Percentiles rank a stretch among this genome's conserved stretches.
These are phyloP conservation scores for Siniperca obscura DNA, from an alignment of 2,797 vertebrate species.

Conservation along the genomic window DNA sequence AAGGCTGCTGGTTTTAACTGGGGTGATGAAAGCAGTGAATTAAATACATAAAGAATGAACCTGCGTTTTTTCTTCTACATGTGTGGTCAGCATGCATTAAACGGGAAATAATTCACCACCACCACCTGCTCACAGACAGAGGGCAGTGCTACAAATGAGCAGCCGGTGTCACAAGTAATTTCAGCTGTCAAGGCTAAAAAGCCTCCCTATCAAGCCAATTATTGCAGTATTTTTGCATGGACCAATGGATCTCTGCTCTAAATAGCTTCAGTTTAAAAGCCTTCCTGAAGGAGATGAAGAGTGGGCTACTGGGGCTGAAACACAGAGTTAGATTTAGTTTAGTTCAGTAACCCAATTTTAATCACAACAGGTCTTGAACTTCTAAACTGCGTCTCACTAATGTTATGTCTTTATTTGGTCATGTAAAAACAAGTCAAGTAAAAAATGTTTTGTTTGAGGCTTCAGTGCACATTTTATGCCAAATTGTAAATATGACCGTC, in stretches of 20 bases:
- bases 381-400: background rate
- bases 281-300: background rate
- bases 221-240: conserved; percentile 9
- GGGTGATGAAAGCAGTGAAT: background rate
- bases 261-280: conserved; percentile 7
- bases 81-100: conserved; percentile 11
- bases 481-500: background rate
- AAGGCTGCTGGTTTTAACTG: background rate
- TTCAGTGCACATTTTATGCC: background rate
- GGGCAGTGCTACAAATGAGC: conserved; percentile 35
- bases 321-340: too few species aligned
- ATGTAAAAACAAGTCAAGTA: background rate
- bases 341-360: background rate
- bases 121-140: conserved; percentile 45
- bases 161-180: conserved; percentile 36
- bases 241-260: conserved; percentile 1
- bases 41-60: conserved; percentile 20
- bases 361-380: background rate
- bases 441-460: background rate
- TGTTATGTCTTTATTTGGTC: background rate
- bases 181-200: conserved; percentile 29
- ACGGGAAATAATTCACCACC: conserved; percentile 15
- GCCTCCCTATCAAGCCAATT: conserved; percentile 28
- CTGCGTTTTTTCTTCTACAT: conserved; percentile 1
- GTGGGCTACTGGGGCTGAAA: background rate